Evolutionary conservation across 2,888 invertebrate species (phyloP), one percentile per base, ranked within the genome.

Genomic region (Metacarcinus magister): DNA sequence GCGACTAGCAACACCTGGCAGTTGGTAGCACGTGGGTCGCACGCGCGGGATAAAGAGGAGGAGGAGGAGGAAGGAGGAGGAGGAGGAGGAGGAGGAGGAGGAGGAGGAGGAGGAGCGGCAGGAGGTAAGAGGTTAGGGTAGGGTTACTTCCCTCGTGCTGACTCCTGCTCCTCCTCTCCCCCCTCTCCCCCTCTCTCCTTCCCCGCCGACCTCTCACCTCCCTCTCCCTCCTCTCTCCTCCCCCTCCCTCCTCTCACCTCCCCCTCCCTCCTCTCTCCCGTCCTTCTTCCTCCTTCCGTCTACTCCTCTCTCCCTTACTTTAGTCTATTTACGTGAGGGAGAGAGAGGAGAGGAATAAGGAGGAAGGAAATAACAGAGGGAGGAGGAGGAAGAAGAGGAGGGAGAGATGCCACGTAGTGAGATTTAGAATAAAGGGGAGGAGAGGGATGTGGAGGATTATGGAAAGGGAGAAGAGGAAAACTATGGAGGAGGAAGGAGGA

Each of bases 21-120:
- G 67, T 67, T 67, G n/a, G 67, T n/a, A 67, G 67, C 67, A 67
- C 67, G 67, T 67, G 67, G 67, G 67, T n/a, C 67, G 67, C 67
- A 67, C 67, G 67, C 67, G 67, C 67, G 19, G 19, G n/a, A 23
- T 19, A n/a, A 67, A 23, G 2, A 16, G 1, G 23, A 16, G 5
- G 23, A 23, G 67, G 23, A 19, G 60, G 19, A 16, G 60, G 19
- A 7, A 2, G 67, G n/a, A 67, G 67, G n/a, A n/a, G 67, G 5
- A n/a, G 67, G 48, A n/a, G 48, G 48, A 13, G 48, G 13, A 13
- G 48, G 13, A 13, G 48, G 48, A 13, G 48, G 48, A 48, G 48
- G 48, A 48, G 48, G 48, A 48, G 48, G 48, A 48, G 48, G 67
- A 67, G 5, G n/a, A 67, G n/a, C 19, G 67, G 67, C 19, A n/a